These are phyloP conservation scores for Drosophila crucigera DNA, from an alignment of 2,888 invertebrate species.

Conservation along the genomic window DNA sequence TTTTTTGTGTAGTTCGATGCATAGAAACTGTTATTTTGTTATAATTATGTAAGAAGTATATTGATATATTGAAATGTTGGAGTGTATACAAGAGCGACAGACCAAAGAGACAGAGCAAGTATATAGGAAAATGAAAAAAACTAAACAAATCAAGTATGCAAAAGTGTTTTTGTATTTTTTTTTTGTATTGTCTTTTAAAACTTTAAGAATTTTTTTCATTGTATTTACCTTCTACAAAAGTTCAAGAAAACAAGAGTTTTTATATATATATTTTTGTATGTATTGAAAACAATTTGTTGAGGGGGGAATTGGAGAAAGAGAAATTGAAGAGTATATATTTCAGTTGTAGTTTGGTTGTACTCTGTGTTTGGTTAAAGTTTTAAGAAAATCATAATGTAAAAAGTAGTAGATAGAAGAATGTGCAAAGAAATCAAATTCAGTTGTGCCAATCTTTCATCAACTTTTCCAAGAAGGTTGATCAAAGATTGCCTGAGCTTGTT, in stretches of 20 bases:
- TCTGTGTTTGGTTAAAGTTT: constrained; percentile 45
- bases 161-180: constrained; percentile 51
- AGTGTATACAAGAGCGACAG: constrained; percentile 66
- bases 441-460: constrained; percentile 39
- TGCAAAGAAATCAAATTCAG: constrained; percentile 46
- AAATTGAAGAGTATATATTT: constrained; percentile 77
- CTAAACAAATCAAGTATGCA: constrained; percentile 61
- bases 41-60: constrained; percentile 32
- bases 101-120: constrained; percentile 64
- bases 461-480: constrained; percentile 47
- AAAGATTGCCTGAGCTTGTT: constrained; percentile 37
- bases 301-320: constrained; percentile 79
- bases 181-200: constrained; percentile 44
- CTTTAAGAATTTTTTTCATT: constrained; percentile 61
- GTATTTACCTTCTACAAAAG: constrained; percentile 85
- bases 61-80: constrained; percentile 36
- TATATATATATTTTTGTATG: constrained; percentile 58
- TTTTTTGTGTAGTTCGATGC: constrained; percentile 41
- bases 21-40: constrained; percentile 27
- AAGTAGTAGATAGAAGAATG: constrained; percentile 35
- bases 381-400: constrained; percentile 51
- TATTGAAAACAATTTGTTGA: constrained; percentile 65
- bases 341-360: constrained; percentile 50
- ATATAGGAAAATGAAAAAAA: constrained; percentile 45
- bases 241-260: constrained; percentile 83